These are phyloP conservation scores for Brachionus angularis DNA, from an alignment of 1,140 invertebrate species.

Conservation along the genomic window DNA sequence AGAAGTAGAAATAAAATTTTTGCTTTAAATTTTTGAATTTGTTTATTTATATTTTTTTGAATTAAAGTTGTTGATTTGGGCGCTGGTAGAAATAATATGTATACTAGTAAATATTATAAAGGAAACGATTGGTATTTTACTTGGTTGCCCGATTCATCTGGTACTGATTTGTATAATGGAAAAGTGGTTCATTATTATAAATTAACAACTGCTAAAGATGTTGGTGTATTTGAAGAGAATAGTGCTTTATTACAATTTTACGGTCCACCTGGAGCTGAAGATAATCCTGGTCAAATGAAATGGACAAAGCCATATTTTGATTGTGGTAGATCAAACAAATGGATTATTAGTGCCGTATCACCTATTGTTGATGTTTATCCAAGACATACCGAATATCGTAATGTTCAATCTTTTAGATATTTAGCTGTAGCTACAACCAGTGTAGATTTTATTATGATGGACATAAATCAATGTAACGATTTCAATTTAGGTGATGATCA, in stretches of 20 bases:
- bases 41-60: background rate
- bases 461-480: conserved; percentile 84
- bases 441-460: conserved; percentile 93
- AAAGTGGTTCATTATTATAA: conserved; percentile 35
- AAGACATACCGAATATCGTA: conserved; percentile 70
- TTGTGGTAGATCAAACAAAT: conserved; percentile 88
- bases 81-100: conserved; percentile 69
- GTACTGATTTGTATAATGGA: conserved; percentile 40
- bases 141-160: conserved; percentile 76
- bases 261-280: conserved; percentile 56
- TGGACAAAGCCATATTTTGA: conserved; percentile 93
- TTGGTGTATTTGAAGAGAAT: conserved; percentile 34
- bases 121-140: conserved; percentile 81
- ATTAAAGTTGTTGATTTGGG: conserved; percentile 54
- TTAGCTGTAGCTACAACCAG: conserved; percentile 86
- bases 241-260: conserved; percentile 49
- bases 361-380: conserved; percentile 93
- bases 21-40: background rate
- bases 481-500: conserved; percentile 68
- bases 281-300: conserved; percentile 80
- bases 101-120: conserved; percentile 80
- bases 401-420: conserved; percentile 65
- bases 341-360: conserved; percentile 84
- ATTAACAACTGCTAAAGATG: background rate
- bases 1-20: conserved; percentile 45